Base-by-base conservation (phyloP, 2,797 vertebrate species). In the Ficedula albicollis region DNA sequence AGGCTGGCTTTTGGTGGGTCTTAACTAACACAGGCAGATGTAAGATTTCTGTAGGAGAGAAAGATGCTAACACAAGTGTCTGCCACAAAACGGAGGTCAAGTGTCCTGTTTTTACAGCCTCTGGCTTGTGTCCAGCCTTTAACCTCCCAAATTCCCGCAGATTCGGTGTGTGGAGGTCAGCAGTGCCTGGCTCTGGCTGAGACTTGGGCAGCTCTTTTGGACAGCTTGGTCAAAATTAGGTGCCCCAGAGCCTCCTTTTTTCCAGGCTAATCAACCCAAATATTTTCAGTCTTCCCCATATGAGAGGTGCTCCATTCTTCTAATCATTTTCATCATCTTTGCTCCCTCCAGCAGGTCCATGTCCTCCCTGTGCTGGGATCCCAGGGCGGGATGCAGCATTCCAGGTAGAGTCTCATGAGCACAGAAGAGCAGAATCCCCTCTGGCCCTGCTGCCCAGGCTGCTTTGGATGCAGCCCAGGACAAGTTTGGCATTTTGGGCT, bases 401-500 rank as follows among this genome's bases (percentile, higher is more conserved):
- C 0, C 72, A 44, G 13, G 13, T 18, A 22, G 9, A 34, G 5
- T 69, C 30, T 48, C 30, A 62, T 4, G 15, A 17, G 48, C 30
- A 30, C 17, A 41, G 48, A 30, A 34, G 41, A 10, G 22, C 34
- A 55, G 56, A 63, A 27, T 13, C 5, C 10, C 5, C 5, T 63
- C 26, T 30, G 34, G 0, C 17, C 15, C 56, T 63, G 36, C 36
- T 87, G 74, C 1, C 49, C 41, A 55, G 2, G 0, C 21, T 36
- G 49, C 58, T 23, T 9, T 27, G 44, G 36, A 8, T 43, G 27
- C 10, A 43, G 49, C 32, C 58, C 43, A 78, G 74, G 36, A 38
- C 19, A 38, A 0, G 0, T 7, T 14, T 51, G 51, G 23, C 38
- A 17, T 1, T 51, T 6, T 58, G 51, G 27, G 19, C 13, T 51